phyloP scores from a whole-genome alignment of 2,797 vertebrate species.

The Sebastes oblongus region DNA sequence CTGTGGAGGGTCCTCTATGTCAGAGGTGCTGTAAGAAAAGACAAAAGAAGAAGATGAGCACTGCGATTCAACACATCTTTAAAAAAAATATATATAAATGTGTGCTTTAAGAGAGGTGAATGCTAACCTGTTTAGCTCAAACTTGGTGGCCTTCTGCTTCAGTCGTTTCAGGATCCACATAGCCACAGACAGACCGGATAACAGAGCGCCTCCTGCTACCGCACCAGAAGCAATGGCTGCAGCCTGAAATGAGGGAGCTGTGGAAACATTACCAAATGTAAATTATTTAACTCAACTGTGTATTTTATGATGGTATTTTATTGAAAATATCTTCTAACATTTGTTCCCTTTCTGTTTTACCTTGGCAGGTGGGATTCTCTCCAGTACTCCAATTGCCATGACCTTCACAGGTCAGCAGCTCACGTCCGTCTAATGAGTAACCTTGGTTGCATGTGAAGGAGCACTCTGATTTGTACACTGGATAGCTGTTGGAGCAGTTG shows the following conservation, averaged over 20 bases:
- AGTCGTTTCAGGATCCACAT: too few species aligned
- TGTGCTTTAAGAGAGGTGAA: too few species aligned
- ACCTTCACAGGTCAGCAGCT: slow-evolving; percentile 66
- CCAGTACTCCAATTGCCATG: slow-evolving; percentile 82
- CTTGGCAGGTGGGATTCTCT: slow-evolving; percentile 76
- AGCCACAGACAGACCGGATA: slow-evolving; percentile 39
- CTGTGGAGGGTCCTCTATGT: slow-evolving; percentile 56
- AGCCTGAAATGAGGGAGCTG: slow-evolving; percentile 28
- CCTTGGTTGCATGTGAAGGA: slow-evolving; percentile 78
- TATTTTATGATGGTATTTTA: background rate
- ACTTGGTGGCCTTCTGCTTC: too few species aligned
- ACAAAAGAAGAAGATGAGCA: slow-evolving; percentile 26
- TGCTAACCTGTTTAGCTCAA: too few species aligned
- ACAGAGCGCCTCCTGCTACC: slow-evolving; percentile 49
- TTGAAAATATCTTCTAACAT: background rate
- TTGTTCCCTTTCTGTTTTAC: slow-evolving; percentile 26
- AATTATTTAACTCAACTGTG: background rate
- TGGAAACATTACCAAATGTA: background rate
- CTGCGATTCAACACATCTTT: background rate
- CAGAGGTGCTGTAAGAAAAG: slow-evolving; percentile 67
- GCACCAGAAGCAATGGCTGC: slow-evolving; percentile 12
- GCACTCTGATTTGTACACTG: slow-evolving; percentile 75
- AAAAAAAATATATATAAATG: too few species aligned
- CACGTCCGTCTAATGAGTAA: slow-evolving; percentile 61
- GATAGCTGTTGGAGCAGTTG: slow-evolving; percentile 72